A percentile compares a stretch with the other conserved stretches of the same genome.
These are phyloP conservation scores for Zeugodacus cucurbitae DNA, from an alignment of 1,140 invertebrate genomes.

Conservation along the genomic window DNA sequence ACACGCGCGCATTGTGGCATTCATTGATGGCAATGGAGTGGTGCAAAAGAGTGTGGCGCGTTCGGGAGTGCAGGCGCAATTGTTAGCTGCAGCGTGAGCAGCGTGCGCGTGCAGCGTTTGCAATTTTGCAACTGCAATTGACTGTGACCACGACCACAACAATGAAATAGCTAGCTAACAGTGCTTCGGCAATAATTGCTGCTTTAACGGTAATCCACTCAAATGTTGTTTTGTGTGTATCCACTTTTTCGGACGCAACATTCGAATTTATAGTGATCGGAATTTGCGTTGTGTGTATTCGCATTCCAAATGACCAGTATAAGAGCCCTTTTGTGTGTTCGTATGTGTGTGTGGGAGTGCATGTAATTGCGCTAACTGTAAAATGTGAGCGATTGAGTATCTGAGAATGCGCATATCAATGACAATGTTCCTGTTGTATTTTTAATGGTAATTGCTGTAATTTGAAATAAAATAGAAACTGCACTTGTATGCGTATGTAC, in stretches of 20 bases:
- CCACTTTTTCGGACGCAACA: constrained; percentile 23
- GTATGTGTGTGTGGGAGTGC: not conserved
- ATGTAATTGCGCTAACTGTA: not conserved
- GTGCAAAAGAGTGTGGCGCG: not conserved
- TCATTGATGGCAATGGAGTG: not conserved
- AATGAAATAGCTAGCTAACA: not conserved
- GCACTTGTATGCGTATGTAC: not conserved
- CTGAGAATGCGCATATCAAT: not conserved
- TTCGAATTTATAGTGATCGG: constrained; percentile 14
- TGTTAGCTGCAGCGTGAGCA: not conserved
- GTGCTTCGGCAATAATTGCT: not conserved
- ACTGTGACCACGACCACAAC: not conserved
- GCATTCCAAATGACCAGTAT: constrained; percentile 1
- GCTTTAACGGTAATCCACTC: constrained; percentile 1
- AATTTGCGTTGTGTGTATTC: not conserved
- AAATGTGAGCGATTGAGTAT: not conserved
- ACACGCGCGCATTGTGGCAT: constrained; percentile 13
- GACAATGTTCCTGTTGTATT: not conserved
- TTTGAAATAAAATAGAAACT: not conserved
- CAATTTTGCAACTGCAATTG: constrained; percentile 14
- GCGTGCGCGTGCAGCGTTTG: not conserved
- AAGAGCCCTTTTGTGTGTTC: not conserved
- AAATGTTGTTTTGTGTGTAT: constrained; percentile 18
- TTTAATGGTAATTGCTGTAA: constrained; percentile 9
- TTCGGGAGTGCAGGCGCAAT: not conserved